Evolutionary conservation across 2,797 vertebrate genomes (phyloP).

Genomic region (Acipenser ruthenus): DNA sequence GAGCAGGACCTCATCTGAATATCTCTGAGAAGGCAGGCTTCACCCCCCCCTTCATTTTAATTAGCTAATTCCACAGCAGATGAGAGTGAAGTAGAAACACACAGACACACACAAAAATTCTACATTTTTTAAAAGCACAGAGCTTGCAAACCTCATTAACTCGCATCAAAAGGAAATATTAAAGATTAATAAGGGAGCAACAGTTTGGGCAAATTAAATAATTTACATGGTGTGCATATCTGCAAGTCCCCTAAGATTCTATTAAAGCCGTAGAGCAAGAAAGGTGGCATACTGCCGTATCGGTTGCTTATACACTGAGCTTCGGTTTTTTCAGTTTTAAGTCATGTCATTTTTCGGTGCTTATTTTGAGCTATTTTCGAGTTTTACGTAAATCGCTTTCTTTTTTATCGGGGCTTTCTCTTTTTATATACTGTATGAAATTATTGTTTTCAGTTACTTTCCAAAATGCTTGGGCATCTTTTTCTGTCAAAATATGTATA

Average conservation of each 20-base stretch:
- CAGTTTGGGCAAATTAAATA: slow-evolving; percentile 69
- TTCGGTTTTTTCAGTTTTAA: too few relatives aligned
- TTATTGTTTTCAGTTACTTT: too few relatives aligned
- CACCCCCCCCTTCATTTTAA: slow-evolving; percentile 40
- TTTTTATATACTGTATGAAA: too few relatives aligned
- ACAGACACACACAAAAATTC: slow-evolving; percentile 13
- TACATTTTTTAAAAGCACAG: slow-evolving; percentile 26
- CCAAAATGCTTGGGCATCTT: too few relatives aligned
- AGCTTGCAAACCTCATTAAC: slow-evolving; percentile 64
- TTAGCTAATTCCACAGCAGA: slow-evolving; percentile 38
- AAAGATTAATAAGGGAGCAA: slow-evolving; percentile 66
- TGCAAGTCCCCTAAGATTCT: slow-evolving; percentile 30
- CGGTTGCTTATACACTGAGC: too few relatives aligned
- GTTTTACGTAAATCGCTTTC: too few relatives aligned
- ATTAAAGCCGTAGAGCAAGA: slow-evolving; percentile 19
- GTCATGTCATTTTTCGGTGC: too few relatives aligned
- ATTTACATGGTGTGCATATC: slow-evolving; percentile 49
- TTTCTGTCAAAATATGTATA: too few relatives aligned
- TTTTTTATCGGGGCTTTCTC: too few relatives aligned
- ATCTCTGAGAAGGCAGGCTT: not conserved
- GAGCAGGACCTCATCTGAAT: slow-evolving; percentile 7
- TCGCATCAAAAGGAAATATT: slow-evolving; percentile 67
- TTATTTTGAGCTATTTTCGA: too few relatives aligned
- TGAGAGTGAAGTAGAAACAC: slow-evolving; percentile 12
- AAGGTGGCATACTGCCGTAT: too few relatives aligned